phyloP scores from a whole-genome alignment of 1,140 invertebrate species.

The Pseudobourletiella spinata region DNA sequence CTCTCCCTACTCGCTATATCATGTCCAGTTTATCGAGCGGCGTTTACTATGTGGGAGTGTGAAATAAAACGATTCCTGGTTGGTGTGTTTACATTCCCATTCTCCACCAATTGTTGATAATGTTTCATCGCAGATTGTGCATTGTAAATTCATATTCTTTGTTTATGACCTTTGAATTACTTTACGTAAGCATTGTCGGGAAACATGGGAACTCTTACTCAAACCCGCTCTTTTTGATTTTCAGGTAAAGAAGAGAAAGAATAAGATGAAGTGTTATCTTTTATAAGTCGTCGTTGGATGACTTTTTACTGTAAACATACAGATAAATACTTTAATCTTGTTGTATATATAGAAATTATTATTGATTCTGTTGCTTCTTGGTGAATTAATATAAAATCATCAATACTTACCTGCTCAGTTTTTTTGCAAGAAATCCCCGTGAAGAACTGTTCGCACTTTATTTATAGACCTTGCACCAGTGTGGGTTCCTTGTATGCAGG shows the following conservation, averaged over 20 bases:
- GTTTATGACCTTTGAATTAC: too few relatives aligned
- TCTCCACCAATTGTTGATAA: too few relatives aligned
- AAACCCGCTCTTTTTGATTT: constrained; percentile 11
- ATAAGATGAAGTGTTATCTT: constrained; percentile 38
- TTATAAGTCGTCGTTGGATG: constrained; percentile 34
- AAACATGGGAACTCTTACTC: too few relatives aligned
- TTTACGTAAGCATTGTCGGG: too few relatives aligned
- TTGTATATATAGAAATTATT: constrained; percentile 11
- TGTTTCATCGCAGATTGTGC: too few relatives aligned
- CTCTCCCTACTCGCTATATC: too few relatives aligned
- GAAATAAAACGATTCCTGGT: too few relatives aligned
- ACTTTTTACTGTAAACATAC: constrained; percentile 15
- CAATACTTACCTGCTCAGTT: constrained; percentile 6
- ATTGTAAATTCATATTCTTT: too few relatives aligned
- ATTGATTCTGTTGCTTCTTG: constrained; percentile 12
- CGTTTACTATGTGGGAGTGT: too few relatives aligned
- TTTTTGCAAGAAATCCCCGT: constrained; percentile 9
- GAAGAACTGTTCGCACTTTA: neutral
- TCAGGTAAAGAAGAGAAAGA: constrained; percentile 39
- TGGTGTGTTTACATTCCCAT: too few relatives aligned
- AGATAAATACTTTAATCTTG: constrained; percentile 11
- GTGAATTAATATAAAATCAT: constrained; percentile 12
- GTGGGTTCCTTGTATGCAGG: neutral
- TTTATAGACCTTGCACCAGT: neutral
- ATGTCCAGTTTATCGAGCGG: too few relatives aligned